These are phyloP conservation scores for Pipra filicauda DNA, from an alignment of 2,113 vertebrate genomes.

Conservation along the genomic window DNA sequence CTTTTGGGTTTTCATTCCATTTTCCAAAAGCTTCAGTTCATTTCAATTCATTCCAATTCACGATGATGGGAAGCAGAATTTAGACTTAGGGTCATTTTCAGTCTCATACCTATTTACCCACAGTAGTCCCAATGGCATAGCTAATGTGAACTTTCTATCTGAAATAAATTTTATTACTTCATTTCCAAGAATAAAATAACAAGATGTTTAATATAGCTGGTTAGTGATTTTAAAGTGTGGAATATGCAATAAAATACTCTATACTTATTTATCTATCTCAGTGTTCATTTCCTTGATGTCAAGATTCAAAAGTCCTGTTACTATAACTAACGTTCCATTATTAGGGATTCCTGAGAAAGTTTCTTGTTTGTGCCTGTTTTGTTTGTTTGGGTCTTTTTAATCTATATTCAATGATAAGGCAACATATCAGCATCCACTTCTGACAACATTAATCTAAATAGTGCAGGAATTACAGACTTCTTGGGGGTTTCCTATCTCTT, in stretches of 20 bases:
- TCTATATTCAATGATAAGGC: not conserved
- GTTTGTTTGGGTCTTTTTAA: not conserved
- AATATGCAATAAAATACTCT: not conserved
- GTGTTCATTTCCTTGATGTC: not conserved
- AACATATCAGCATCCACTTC: not conserved
- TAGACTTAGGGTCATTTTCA: not conserved
- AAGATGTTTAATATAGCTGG: not conserved
- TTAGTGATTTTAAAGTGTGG: not conserved
- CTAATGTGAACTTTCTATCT: not conserved
- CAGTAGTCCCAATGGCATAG: not conserved
- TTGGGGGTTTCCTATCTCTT: not conserved
- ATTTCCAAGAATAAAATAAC: not conserved
- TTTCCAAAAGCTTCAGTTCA: not conserved
- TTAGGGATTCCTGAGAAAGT: not conserved
- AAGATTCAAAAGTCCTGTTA: not conserved
- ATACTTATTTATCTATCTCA: not conserved
- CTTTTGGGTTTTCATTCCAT: not conserved
- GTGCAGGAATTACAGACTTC: not conserved
- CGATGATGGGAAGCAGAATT: not conserved
- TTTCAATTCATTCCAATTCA: not conserved
- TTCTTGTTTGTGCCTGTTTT: not conserved
- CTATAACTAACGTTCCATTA: constrained; percentile 4
- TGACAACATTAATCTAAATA: not conserved
- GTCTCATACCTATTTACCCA: not conserved
- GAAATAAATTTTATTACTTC: not conserved